Evolutionary conservation across 2,113 vertebrate genomes (phyloP), one percentile per base, ranked within the genome.

Genomic region (Hiodon alosoides): DNA sequence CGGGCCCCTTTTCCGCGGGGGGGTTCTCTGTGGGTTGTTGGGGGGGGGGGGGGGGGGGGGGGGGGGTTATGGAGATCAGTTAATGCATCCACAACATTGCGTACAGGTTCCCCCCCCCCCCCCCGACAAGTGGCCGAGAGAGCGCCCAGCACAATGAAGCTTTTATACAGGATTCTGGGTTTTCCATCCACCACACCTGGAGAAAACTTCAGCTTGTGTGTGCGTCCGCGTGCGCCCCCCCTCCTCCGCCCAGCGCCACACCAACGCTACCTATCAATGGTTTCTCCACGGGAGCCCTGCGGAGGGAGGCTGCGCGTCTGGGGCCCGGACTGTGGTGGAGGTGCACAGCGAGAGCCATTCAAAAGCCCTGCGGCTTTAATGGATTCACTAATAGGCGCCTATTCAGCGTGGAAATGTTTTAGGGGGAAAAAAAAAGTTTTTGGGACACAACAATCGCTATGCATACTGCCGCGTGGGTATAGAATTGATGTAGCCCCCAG

Each of bases 21-120:
- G 67, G 73, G 71, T 55, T 52, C 8, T 47, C 11, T 68, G 79
- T 64, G n/a, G 58, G 53, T 68, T 48, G n/a, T n/a, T 68, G 71
- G 65, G n/a, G n/a, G n/a, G n/a, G n/a, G 72, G 58, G 67, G 74
- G 71, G 66, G 73, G 77, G 69, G 59, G 76, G 69, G 60, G 46
- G 14, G 55, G 69, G n/a, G 69, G 90, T 94, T 93, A 95, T 94
- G 92, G 92, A 94, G 93, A 94, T 94, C 83, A 83, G 88, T 89
- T 89, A 92, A 91, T 71, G 86, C 91, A 88, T 88, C 90, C 90
- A 91, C 90, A 89, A 89, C 88, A 93, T 86, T 89, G 86, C 83
- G 60, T 92, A 89, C 87, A 93, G 91, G 88, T n/a, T n/a, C n/a
- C n/a, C n/a, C n/a, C n/a, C n/a, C n/a, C 31, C 31, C 92, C 94